Base-by-base conservation (phyloP, 2,113 vertebrate genomes). In the Osmerus eperlanus region DNA sequence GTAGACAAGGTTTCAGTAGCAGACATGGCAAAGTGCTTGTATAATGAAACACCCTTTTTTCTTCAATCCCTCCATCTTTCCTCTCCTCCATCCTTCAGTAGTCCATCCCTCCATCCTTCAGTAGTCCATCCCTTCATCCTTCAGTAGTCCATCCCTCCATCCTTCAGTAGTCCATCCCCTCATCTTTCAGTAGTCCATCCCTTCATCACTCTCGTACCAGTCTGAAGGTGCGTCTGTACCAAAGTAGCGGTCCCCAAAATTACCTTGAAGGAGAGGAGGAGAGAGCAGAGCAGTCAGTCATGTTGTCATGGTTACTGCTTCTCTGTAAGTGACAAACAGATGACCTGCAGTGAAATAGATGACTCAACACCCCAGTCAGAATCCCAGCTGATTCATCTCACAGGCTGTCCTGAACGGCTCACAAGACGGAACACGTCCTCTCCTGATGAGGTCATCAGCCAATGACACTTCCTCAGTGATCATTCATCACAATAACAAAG, bases 181-280 rank as follows among this genome's bases (percentile, higher is more conserved):
- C 16, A 4, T 53, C 21, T 4, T 56, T 94, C 86, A 95, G 90
- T 88, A 90, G 80, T 95, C 93, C 92, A 92, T 89, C 69, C 87
- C 78, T 13, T 94, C 91, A 3, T 95, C 94, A 0, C 88, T 92
- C 47, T 95, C 95, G 8, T 90, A 92, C 82, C 90, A 93, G 80
- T 92, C 91, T 0, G 93, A 90, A 0, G 94, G 93, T 21, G 92
- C 92, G 0, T 97, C 95, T 0, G 95, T 97, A 78, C 95, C 95
- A 0, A 97, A 97, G 89, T 94, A 97, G 60, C 95, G 91, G 82
- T 97, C 95, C 16, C 94, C 95, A 13, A 97, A 97, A 80, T 97
- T 97, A 82, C 95, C 95, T 97, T 79, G 0, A 53, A 67, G 64
- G 60, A 56, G 21, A 32, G 71, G 36, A 51, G 71, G 56, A 52